A percentile compares a stretch with the other conserved stretches of the same genome.
These are phyloP conservation scores for Sus cebifrons DNA, from an alignment of 2,797 vertebrate species.

Conservation along the genomic window DNA sequence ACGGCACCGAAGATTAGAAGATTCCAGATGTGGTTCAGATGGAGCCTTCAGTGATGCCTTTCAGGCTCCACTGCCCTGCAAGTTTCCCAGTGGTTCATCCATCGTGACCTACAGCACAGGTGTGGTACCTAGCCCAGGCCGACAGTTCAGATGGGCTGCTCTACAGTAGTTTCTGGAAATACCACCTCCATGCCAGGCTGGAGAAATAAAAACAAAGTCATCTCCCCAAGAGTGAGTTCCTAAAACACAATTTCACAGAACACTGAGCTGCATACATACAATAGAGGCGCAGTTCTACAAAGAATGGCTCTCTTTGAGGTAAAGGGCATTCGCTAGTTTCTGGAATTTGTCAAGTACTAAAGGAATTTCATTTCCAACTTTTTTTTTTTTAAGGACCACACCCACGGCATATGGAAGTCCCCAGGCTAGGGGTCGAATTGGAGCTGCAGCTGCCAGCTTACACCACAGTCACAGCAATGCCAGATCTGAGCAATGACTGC, in stretches of 20 bases:
- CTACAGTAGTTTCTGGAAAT: not conserved
- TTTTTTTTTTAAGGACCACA: no score
- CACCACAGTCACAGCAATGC: no score
- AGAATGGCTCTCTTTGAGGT: constrained; percentile 9
- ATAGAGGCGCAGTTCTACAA: not conserved
- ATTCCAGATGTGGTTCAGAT: not conserved
- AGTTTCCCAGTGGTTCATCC: not conserved
- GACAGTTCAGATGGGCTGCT: not conserved
- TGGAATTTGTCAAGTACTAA: not conserved
- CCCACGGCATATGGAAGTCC: no score
- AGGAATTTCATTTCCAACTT: not conserved
- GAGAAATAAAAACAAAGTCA: not conserved
- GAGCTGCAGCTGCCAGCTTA: no score
- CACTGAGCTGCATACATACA: not conserved
- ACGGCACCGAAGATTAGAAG: not conserved
- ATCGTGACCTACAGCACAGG: not conserved
- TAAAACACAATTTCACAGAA: not conserved
- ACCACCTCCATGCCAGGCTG: not conserved
- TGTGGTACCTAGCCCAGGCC: not conserved
- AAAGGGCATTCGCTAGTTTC: constrained; percentile 28
- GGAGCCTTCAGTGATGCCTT: not conserved
- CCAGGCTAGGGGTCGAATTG: no score
- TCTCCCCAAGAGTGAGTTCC: not conserved
- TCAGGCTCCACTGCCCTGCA: not conserved
- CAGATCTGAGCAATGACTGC: no score